Conservation (phyloP, 2,888 invertebrate genomes). For the Sminthurides aquaticus region DNA sequence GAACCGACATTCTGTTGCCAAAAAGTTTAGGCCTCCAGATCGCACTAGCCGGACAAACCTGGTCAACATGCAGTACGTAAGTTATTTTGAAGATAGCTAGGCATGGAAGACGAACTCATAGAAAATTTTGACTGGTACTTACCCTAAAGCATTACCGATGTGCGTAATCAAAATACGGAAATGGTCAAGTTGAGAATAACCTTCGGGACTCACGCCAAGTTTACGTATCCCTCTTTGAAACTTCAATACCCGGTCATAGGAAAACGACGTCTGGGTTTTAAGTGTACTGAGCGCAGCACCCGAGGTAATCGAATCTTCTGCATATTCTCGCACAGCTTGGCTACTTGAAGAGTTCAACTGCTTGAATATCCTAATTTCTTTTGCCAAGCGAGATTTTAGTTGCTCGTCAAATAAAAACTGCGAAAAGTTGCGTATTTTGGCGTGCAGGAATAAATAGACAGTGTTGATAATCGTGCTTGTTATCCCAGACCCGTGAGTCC, state of each 20-base stretch:
- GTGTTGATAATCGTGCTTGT: conserved; percentile 57
- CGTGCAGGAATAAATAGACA: conserved; percentile 85
- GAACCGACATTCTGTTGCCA: conserved; percentile 83
- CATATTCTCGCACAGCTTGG: too few species aligned
- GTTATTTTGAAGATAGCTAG: too few species aligned
- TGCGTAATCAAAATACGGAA: conserved; percentile 87
- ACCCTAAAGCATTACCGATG: conserved; percentile 57
- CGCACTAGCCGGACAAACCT: conserved; percentile 86
- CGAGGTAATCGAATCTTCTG: background rate
- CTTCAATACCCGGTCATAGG: conserved; percentile 84
- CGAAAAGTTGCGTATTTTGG: conserved; percentile 88
- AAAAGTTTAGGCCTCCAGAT: conserved; percentile 86
- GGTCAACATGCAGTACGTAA: too few species aligned
- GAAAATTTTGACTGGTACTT: conserved; percentile 1
- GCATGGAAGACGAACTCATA: conserved; percentile 21
- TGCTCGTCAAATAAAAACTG: conserved; percentile 97
- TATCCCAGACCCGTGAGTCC: conserved; percentile 93
- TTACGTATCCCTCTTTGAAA: conserved; percentile 86
- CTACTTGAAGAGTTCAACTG: conserved; percentile 35
- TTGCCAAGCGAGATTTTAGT: conserved; percentile 85
- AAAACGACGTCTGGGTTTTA: conserved; percentile 52
- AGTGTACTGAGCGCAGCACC: background rate
- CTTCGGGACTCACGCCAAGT: conserved; percentile 71
- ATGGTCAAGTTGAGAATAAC: conserved; percentile 82
- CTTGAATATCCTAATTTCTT: conserved; percentile 72